These are phyloP conservation scores for Anthopleura sola DNA, from an alignment of 64 coral and sea anemone genomes.

Conservation along the genomic window DNA sequence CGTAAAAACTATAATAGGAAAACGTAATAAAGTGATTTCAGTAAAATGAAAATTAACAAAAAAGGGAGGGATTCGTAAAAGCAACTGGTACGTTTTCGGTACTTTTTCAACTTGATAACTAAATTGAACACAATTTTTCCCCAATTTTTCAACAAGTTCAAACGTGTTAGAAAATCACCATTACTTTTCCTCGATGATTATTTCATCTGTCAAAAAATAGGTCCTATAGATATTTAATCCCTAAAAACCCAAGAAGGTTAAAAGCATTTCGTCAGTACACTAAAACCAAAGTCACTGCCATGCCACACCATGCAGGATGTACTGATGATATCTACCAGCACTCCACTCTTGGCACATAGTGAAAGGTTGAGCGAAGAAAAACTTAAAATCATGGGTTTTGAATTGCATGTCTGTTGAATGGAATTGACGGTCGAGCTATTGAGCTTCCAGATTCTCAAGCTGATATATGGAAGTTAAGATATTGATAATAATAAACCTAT, in stretches of 20 bases:
- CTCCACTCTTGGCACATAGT: background rate
- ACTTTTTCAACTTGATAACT: background rate
- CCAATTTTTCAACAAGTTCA: background rate
- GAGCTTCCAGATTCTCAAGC: conserved; percentile 11
- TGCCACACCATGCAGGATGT: background rate
- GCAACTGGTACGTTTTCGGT: background rate
- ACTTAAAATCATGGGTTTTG: background rate
- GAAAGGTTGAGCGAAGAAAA: background rate
- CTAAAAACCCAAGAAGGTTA: background rate
- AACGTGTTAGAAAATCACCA: background rate
- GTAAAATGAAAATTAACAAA: too few species aligned
- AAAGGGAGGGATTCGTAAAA: background rate
- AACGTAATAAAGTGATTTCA: too few species aligned
- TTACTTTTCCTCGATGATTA: background rate
- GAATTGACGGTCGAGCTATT: background rate
- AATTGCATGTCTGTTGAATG: background rate
- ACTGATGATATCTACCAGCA: background rate
- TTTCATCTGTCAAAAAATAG: background rate
- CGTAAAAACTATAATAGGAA: too few species aligned
- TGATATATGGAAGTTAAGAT: conserved; percentile 2
- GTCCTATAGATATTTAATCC: background rate
- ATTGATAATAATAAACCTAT: background rate
- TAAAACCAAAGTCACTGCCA: background rate
- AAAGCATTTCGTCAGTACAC: background rate
- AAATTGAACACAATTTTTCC: background rate